Evolutionary conservation across 2,113 vertebrate genomes (phyloP).

Genomic region (Cisticola juncidis): DNA sequence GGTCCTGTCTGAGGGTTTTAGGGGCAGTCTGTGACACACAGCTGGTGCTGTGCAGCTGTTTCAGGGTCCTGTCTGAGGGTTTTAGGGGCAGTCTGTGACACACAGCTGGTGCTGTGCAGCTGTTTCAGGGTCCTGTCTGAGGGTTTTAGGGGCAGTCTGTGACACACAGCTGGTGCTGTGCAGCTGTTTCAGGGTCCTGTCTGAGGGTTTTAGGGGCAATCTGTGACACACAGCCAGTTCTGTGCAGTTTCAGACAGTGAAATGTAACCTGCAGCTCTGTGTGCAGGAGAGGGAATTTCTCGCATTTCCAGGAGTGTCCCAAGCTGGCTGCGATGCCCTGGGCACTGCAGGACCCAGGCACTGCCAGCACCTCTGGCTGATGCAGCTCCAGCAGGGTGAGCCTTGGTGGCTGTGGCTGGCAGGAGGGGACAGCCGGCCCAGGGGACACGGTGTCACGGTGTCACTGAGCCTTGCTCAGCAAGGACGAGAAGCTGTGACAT

Average conservation of each 20-base stretch:
- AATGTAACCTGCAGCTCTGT: rapidly evolving
- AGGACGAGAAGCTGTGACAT: neutral
- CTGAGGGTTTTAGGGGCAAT: neutral
- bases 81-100: too few relatives aligned
- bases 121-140: too few relatives aligned
- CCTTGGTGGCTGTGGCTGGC: rapidly evolving
- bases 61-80: too few relatives aligned
- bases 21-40: too few relatives aligned
- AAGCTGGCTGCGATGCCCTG: too few relatives aligned
- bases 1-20: too few relatives aligned
- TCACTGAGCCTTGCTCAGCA: neutral
- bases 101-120: too few relatives aligned
- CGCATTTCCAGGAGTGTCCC: rapidly evolving
- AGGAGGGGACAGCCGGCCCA: neutral
- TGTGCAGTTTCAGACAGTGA: neutral
- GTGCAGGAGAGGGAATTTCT: neutral
- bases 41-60: too few relatives aligned
- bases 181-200: too few relatives aligned
- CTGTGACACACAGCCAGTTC: neutral
- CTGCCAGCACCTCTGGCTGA: neutral
- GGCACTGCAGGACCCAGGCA: rapidly evolving
- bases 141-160: too few relatives aligned
- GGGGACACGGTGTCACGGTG: neutral
- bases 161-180: too few relatives aligned
- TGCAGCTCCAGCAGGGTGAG: neutral